Percentiles rank a stretch among this genome's conserved stretches.
Conservation (phyloP, 1,140 invertebrate species). For the Saccostrea glomerata region DNA sequence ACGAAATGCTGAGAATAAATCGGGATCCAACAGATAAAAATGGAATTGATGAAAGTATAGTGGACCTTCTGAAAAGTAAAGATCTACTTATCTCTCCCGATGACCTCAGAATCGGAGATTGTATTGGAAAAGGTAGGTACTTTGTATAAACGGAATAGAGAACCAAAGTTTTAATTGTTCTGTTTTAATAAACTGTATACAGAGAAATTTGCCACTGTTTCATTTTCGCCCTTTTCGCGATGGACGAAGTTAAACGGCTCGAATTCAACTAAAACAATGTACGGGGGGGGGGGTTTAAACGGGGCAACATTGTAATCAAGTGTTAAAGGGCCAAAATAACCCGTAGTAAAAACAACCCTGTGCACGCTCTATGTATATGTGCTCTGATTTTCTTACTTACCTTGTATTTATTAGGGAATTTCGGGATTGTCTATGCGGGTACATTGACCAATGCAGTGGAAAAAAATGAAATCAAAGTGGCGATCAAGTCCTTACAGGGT, state of each 20-base stretch:
- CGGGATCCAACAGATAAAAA: not conserved
- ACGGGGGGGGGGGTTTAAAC: too few species aligned
- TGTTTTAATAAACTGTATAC: too few species aligned
- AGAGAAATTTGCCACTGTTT: too few species aligned
- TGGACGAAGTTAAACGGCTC: too few species aligned
- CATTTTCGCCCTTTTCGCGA: too few species aligned
- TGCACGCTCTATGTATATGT: too few species aligned
- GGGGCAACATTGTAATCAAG: too few species aligned
- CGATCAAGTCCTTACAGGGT: conserved; percentile 71
- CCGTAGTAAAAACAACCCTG: too few species aligned
- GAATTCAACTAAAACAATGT: too few species aligned
- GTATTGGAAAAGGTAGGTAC: not conserved
- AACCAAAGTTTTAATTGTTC: too few species aligned
- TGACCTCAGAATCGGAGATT: not conserved
- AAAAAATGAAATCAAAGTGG: conserved; percentile 67
- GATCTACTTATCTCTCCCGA: not conserved
- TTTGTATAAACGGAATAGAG: not conserved
- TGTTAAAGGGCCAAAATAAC: too few species aligned
- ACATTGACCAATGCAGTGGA: conserved; percentile 73
- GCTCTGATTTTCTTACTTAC: not conserved
- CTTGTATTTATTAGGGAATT: conserved; percentile 76
- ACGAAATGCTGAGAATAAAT: too few species aligned
- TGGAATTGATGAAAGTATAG: not conserved
- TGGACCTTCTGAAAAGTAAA: not conserved
- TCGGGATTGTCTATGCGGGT: conserved; percentile 79